A percentile compares a stretch with the other conserved stretches of the same genome.
These are phyloP conservation scores for Galagoides demidoff DNA, from an alignment of 2,797 vertebrate species.

Conservation along the genomic window DNA sequence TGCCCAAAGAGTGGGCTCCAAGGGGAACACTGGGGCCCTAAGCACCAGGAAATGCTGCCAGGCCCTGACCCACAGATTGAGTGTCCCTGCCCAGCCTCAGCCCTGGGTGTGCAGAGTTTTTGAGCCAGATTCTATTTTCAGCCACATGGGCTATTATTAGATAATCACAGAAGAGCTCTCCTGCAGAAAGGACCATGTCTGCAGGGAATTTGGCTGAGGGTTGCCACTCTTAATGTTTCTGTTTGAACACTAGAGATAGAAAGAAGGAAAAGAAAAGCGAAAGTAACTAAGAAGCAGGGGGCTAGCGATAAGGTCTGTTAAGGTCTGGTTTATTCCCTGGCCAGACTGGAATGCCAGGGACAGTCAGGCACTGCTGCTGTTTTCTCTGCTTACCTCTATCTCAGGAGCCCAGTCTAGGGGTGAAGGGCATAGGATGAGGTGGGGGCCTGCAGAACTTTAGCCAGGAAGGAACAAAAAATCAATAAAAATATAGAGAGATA, in stretches of 20 bases:
- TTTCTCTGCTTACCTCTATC: background rate
- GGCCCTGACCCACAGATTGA: constrained; percentile 1
- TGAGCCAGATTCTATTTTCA: constrained; percentile 73
- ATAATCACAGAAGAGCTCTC: constrained; percentile 43
- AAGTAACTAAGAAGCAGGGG: constrained; percentile 56
- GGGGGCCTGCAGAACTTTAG: background rate
- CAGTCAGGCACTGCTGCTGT: background rate
- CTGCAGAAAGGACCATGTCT: constrained; percentile 35
- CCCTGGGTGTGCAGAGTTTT: constrained; percentile 2
- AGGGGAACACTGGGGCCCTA: background rate
- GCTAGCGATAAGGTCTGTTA: background rate
- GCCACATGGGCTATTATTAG: constrained; percentile 73
- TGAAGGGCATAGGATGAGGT: background rate
- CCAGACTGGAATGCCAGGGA: background rate
- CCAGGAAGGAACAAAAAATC: constrained; percentile 58
- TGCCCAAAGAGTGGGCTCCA: constrained; percentile 39
- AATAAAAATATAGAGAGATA: constrained; percentile 60
- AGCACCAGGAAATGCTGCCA: constrained; percentile 10
- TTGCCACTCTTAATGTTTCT: constrained; percentile 1
- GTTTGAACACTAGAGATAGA: background rate
- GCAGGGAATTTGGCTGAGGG: constrained; percentile 21
- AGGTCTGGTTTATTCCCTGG: constrained; percentile 16
- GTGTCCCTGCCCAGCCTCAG: constrained; percentile 24
- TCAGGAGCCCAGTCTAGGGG: background rate
- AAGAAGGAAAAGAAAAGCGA: constrained; percentile 50